These are phyloP conservation scores for Morelia viridis DNA, from an alignment of 2,797 vertebrate species.

Conservation along the genomic window DNA sequence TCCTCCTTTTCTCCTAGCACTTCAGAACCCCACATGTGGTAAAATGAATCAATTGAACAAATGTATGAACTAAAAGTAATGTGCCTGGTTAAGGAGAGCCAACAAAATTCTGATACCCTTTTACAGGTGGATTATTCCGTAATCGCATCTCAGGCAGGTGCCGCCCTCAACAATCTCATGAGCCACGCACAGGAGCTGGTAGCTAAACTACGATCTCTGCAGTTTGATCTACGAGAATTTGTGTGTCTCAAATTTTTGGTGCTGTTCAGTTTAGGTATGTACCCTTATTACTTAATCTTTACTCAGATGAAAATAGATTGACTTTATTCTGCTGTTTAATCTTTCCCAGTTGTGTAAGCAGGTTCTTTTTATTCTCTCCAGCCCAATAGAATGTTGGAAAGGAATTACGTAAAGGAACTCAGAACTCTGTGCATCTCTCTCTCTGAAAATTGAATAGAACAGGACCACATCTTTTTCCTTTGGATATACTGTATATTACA, in stretches of 20 bases:
- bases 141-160: constrained; percentile 92
- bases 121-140: constrained; percentile 92
- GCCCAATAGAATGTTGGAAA: neutral
- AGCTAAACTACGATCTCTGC: constrained; percentile 90
- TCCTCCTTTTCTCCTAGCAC: neutral
- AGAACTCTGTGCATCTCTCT: neutral
- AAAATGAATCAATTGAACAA: neutral
- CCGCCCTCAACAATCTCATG: constrained; percentile 94
- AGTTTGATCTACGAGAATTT: constrained; percentile 96
- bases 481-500: neutral
- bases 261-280: constrained; percentile 96
- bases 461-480: neutral
- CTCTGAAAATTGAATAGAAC: neutral
- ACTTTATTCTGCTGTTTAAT: neutral
- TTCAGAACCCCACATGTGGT: neutral
- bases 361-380: neutral
- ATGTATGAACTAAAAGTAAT: neutral
- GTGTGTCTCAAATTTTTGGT: constrained; percentile 99
- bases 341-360: fast-evolving
- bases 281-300: constrained; percentile 3
- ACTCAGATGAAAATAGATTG: neutral
- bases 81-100: neutral
- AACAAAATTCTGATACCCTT: constrained; percentile 43
- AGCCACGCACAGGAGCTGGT: constrained; percentile 94
- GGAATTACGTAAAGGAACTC: neutral